Evolutionary conservation across 2,888 invertebrate genomes (phyloP).

Genomic region (Tinea pellionella): DNA sequence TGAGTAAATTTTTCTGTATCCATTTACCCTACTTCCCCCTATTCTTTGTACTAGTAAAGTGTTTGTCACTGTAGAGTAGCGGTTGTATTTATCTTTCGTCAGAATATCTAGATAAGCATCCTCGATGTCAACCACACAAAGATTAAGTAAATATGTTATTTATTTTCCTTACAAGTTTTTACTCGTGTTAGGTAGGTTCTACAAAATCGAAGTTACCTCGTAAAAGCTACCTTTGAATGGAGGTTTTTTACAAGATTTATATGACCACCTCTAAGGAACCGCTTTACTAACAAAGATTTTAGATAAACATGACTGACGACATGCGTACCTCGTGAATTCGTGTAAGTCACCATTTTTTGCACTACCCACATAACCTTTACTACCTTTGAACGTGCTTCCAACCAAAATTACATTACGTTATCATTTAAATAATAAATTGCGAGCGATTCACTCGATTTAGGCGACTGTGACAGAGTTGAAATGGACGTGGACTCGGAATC

Average conservation of each 20-base stretch:
- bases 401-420: no score
- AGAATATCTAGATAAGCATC: background rate
- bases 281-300: slow-evolving; percentile 6
- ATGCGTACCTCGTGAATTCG: background rate
- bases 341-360: background rate
- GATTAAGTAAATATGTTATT: background rate
- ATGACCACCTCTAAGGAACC: background rate
- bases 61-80: background rate
- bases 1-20: no score
- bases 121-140: background rate
- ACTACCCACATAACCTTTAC: background rate
- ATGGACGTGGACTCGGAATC: no score
- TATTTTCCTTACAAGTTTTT: background rate
- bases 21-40: background rate
- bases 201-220: background rate
- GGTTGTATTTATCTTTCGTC: background rate
- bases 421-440: no score
- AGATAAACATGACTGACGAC: slow-evolving; percentile 8
- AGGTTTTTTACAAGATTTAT: slow-evolving; percentile 6
- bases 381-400: no score
- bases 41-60: background rate
- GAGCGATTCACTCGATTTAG: no score
- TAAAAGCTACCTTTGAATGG: no score
- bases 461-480: no score
- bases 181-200: background rate